Evolutionary conservation across 2,113 vertebrate genomes (phyloP), one percentile per base, ranked within the genome.

Genomic region (Calyptomena viridis): DNA sequence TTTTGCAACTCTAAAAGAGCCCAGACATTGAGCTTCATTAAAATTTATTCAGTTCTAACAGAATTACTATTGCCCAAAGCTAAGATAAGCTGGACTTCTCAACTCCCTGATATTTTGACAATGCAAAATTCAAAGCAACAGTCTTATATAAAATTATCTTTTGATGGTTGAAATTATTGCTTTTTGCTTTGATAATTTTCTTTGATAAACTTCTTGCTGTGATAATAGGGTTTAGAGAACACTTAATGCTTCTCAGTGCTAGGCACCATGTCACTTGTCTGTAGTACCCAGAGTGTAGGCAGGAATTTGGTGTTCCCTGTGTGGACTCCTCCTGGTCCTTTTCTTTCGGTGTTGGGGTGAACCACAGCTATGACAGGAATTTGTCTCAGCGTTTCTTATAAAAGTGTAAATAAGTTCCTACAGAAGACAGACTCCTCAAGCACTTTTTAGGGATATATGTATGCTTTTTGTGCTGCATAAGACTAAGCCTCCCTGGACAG

Each of bases 401-500:
- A n/a, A 64, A 73, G 6, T 14, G 11, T 4, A 11, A 52, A 73
- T 47, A 5, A 56, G 39, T 73, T 87, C 37, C 20, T 17, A 28
- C 7, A 37, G 39, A 78, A 75, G 27, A 31, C 8, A 52, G 66
- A 56, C 18, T n/a, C 22, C 39, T 72, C 2, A 1, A 9, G 12
- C 6, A 20, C 8, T 11, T 49, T 84, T 74, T 50, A 73, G 27
- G 69, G 37, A 69, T 7, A 46, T 25, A 20, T 35, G 2, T 5
- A 40, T 1, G 11, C 2, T 49, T 76, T 31, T 46, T 73, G 20
- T 42, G 25, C 3, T 84, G 33, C 25, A 33, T 27, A 47, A 69
- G 30, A 52, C 23, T 25, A 52, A 39, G 0, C 1, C 6, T 8
- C 27, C 7, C 4, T 1, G 0, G 64, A 46, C 1, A 18, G 33